Evolutionary conservation across 64 coral and sea anemone genomes (phyloP), one percentile per base, ranked within the genome.

Genomic region (Montipora capricornis): DNA sequence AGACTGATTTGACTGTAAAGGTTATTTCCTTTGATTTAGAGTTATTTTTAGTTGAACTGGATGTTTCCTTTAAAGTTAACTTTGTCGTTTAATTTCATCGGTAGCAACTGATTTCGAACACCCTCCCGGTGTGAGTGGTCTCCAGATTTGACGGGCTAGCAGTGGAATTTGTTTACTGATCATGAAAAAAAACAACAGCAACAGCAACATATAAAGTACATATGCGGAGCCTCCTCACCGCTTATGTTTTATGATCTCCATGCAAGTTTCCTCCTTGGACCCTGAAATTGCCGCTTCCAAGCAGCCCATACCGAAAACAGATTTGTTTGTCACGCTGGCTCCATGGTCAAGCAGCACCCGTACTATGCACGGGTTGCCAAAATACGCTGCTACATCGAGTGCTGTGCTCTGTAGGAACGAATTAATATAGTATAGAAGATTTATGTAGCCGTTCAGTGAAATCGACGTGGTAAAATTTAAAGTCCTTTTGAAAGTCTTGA

Each of bases 211-310:
- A 37, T 0, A 37, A 37, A 37, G 37, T 37, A 37, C 37, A 37
- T 37, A 37, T 37, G 37, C 1, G 37, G 37, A 37, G 53, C 53
- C 53, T 11, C 19, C 47, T 67, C 20, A 98, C 96, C 96, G 91
- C 73, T 92, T 74, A 77, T 98, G 96, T 55, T 61, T 91, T 44
- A 98, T 53, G 12, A 98, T 98, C 46, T 92, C 96, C 93, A 98
- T 89, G 17, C 96, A 95, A 4, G 91, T 88, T n/a, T 92, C 75
- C 53, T 71, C 62, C 12, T 91, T 77, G 1, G 24, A 14, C 26
- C 89, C 96, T 7, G 52, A 82, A 60, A 98, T 94, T 8, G 96
- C 96, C 4, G 83, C 74, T 19, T 92, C 96, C 46, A 98, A 80
- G 66, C 96, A 98, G 49, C 93, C 93, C 11, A 58, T 73, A 51